Base-by-base conservation (phyloP, 2,797 vertebrate genomes). In the Alauda arvensis region DNA sequence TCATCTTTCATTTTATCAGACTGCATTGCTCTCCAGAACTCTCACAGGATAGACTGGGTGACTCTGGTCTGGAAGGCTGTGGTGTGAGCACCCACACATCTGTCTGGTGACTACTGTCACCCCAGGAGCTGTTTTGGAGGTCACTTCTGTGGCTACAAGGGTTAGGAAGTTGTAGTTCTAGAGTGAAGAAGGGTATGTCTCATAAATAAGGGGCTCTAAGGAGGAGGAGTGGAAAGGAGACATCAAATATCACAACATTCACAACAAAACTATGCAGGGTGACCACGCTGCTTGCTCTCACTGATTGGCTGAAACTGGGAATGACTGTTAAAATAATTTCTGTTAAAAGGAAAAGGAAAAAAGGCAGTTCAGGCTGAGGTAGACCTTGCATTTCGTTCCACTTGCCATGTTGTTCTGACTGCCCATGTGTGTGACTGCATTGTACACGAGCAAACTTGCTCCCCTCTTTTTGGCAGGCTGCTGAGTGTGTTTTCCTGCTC, bases 391-490 rank as follows among this genome's bases (percentile, higher is more conserved):
- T 39, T 65, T 68, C 46, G 65, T 78, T 66, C 49, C 26, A 26
- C 14, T 76, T 57, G 10, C 19, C 10, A 4, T 42, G 39, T 1
- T 33, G n/a, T 74, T 71, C 57, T 67, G 28, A 29, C 53, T 77
- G 17, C 34, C 7, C 24, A 8, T 1, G 12, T 25, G 12, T 18
- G 12, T 52, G 37, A 39, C 20, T n/a, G 8, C 0, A 7, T 3
- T 72, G 31, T 13, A 14, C 7, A 6, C 0, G 0, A 63, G 8
- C 31, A 37, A 6, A 65, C n/a, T 68, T 52, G 7, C 10, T 55
- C 23, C 15, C 29, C 18, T 33, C 4, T 2, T 40, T 83, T 34
- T 80, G 69, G 77, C 75, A 48, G 17, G 28, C 25, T 60, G 34
- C 24, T 77, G 75, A 33, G 19, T 0, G 0, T 63, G 34, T 60